These are phyloP conservation scores for Rousettus leschenaultii DNA, from an alignment of 2,113 vertebrate species.

Conservation along the genomic window DNA sequence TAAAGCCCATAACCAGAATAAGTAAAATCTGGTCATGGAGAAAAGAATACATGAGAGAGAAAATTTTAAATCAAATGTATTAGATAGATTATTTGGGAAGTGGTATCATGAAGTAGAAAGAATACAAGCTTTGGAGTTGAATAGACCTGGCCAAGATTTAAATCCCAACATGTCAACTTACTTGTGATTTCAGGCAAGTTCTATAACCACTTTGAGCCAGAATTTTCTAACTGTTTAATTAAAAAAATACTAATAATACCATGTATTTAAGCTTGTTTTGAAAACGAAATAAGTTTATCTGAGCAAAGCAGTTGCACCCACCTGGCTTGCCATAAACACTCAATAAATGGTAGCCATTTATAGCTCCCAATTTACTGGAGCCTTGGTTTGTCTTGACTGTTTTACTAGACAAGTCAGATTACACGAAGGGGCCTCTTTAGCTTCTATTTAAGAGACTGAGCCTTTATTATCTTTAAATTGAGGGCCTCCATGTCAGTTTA, in stretches of 20 bases:
- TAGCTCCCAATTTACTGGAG: not conserved
- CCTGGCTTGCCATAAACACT: not conserved
- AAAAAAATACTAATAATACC: not conserved
- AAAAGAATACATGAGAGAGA: not conserved
- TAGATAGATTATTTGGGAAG: not conserved
- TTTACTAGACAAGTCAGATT: constrained; percentile 40
- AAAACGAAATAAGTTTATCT: constrained; percentile 17
- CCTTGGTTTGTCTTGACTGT: constrained; percentile 3
- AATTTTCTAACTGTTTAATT: constrained; percentile 6
- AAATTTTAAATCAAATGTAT: not conserved
- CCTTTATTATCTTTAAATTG: constrained; percentile 35
- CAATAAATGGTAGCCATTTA: constrained; percentile 10
- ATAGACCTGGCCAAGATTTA: not conserved
- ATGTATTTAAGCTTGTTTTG: constrained; percentile 28
- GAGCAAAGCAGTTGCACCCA: not conserved
- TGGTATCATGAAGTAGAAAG: not conserved
- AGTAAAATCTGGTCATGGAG: not conserved
- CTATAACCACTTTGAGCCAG: not conserved
- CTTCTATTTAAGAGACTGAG: not conserved
- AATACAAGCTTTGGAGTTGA: not conserved
- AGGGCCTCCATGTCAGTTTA: not conserved
- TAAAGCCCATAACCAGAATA: not conserved
- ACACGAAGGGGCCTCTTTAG: not conserved
- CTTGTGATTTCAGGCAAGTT: constrained; percentile 32
- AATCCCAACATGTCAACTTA: not conserved